Percentiles rank a stretch among this genome's conserved stretches.
These are phyloP conservation scores for Zaprionus inermis DNA, from an alignment of 1,140 invertebrate genomes.

Conservation along the genomic window DNA sequence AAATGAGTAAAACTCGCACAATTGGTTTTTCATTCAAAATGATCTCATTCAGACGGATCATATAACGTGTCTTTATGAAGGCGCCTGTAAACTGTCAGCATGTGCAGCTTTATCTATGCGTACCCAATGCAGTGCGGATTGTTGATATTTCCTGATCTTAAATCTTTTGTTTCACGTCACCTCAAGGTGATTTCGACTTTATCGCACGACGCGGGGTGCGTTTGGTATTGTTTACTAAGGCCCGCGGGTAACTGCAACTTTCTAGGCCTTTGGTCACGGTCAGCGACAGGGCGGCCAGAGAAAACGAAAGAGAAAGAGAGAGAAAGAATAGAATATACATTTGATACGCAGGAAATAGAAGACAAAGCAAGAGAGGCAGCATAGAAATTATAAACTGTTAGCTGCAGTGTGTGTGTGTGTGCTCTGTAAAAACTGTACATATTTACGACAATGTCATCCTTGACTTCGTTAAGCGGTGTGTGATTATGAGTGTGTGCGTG, in stretches of 20 bases:
- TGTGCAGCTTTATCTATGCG: conserved; percentile 7
- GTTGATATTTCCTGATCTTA: conserved; percentile 35
- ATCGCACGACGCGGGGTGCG: neutral
- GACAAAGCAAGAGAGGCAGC: conserved; percentile 48
- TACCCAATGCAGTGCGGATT: neutral
- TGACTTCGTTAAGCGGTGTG: conserved; percentile 72
- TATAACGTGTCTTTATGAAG: neutral
- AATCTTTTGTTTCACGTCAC: conserved; percentile 24
- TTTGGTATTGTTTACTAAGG: conserved; percentile 20
- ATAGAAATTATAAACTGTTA: conserved; percentile 74
- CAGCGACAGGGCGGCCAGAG: conserved; percentile 26
- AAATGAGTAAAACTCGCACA: too few relatives aligned
- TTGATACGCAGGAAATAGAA: conserved; percentile 45
- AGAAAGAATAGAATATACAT: conserved; percentile 24
- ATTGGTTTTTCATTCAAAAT: neutral
- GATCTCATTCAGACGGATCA: neutral
- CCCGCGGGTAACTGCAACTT: conserved; percentile 43
- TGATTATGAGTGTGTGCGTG: conserved; percentile 25
- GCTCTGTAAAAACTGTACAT: conserved; percentile 31
- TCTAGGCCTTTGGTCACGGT: conserved; percentile 80
- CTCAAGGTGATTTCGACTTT: conserved; percentile 19
- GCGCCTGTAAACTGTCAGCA: conserved; percentile 5
- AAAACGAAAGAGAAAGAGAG: conserved; percentile 1
- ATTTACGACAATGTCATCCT: conserved; percentile 75
- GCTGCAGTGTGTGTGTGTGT: conserved; percentile 29